phyloP scores from a whole-genome alignment of 2,888 invertebrate species.

The Polymixis lichenea region DNA sequence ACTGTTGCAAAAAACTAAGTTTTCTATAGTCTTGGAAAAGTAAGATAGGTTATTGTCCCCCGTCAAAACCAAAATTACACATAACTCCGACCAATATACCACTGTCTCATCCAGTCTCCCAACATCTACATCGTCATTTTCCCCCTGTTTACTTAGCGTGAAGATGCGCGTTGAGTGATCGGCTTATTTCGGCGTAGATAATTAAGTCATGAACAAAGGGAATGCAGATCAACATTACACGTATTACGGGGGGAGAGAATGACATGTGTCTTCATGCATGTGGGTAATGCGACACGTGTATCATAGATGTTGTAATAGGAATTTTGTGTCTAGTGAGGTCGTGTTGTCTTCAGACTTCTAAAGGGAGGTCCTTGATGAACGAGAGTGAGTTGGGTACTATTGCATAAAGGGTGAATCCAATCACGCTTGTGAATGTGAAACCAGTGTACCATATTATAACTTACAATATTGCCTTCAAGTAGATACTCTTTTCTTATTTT shows the following conservation, averaged over 20 bases:
- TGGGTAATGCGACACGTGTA: conserved; percentile 31
- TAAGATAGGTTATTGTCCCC: too few relatives aligned
- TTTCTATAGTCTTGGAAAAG: too few relatives aligned
- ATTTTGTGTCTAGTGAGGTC: conserved; percentile 14
- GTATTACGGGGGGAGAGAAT: conserved; percentile 50
- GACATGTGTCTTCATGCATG: conserved; percentile 54
- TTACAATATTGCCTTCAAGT: neutral
- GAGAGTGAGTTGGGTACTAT: neutral
- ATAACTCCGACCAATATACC: neutral
- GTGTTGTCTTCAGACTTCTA: conserved; percentile 8
- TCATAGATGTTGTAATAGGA: conserved; percentile 17
- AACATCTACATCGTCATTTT: conserved; percentile 51
- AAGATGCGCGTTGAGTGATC: conserved; percentile 88
- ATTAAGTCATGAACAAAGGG: conserved; percentile 82
- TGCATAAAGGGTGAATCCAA: neutral
- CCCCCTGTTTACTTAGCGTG: conserved; percentile 84
- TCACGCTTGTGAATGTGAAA: neutral
- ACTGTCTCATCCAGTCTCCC: conserved; percentile 65
- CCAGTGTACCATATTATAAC: neutral
- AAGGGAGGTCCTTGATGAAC: conserved; percentile 6
- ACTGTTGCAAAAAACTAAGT: too few relatives aligned
- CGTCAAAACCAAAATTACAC: conserved; percentile 1
- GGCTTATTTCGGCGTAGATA: conserved; percentile 88
- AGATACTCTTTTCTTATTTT: too few relatives aligned
- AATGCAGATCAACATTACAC: conserved; percentile 69